Evolutionary conservation across 2,888 invertebrate species (phyloP), one percentile per base, ranked within the genome.

Genomic region (Diabrotica balteata): DNA sequence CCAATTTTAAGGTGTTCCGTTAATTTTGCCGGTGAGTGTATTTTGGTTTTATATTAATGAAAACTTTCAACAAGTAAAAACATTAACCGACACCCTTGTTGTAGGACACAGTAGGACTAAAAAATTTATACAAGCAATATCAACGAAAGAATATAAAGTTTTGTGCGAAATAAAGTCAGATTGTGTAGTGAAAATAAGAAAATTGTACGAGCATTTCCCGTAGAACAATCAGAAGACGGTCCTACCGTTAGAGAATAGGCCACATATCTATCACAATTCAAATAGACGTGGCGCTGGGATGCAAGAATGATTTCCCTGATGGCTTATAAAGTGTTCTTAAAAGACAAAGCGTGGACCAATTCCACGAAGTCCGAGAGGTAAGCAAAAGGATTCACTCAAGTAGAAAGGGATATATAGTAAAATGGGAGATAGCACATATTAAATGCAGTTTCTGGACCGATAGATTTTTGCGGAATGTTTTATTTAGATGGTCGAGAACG

Each of bases 291-390:
- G 75, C 77, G 76, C 55, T 49, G 60, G 68, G 60, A 69, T 63
- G 69, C 67, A 66, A 55, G 81, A 83, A 85, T 86, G 86, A 86
- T 86, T 86, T 86, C 86, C 86, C 86, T 82, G 77, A 83, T 85
- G 86, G 85, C 86, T 84, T 85, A 85, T 86, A 86, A 86, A 86
- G 83, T 80, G 80, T 77, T 81, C 80, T 80, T 63, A 63, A 80
- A 80, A 81, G 81, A 81, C 80, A 80, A 80, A 57, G 67, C 63
- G 51, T 47, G 51, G 67, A 61, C 70, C 70, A 67, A 70, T 70
- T 60, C 22, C 52, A 44, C 58, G 32, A 11, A 44, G 58, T 64
- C 64, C 64, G 58, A 58, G 58, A 45, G 50, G 63, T 54, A 63
- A 57, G 55, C 55, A 57, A 57, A 57, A 57, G 55, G 45, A 57